Evolutionary conservation across 2,113 vertebrate genomes (phyloP).

Genomic region (Centrocercus urophasianus): DNA sequence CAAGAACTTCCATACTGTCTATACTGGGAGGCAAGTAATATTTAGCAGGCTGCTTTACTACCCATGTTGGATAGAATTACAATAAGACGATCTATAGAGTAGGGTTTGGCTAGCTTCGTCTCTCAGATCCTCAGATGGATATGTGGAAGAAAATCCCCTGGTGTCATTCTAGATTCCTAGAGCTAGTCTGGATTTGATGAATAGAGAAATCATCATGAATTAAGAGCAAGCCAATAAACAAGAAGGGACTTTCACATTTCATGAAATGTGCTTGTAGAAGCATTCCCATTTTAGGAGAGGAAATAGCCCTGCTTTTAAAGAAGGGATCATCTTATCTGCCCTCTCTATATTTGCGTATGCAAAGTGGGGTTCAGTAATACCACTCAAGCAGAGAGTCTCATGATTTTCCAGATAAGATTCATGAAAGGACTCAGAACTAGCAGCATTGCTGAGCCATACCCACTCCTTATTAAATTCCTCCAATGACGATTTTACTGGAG

Average conservation of each 20-base stretch:
- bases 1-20: background rate
- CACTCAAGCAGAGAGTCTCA: background rate
- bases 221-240: background rate
- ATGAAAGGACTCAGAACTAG: background rate
- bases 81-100: background rate
- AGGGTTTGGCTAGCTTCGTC: background rate
- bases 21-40: background rate
- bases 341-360: background rate
- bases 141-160: background rate
- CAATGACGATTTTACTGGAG: slow-evolving; percentile 67
- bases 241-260: background rate
- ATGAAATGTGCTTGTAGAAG: background rate
- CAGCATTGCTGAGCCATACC: background rate
- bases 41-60: background rate
- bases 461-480: slow-evolving; percentile 64
- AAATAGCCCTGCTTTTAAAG: background rate
- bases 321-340: background rate
- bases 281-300: background rate
- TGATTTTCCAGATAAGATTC: background rate
- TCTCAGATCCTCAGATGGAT: background rate
- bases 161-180: background rate
- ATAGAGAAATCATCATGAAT: background rate
- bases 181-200: background rate
- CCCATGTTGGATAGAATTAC: background rate
- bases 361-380: background rate